Evolutionary conservation across 2,888 invertebrate genomes (phyloP).

Genomic region (Acrobasis repandana): DNA sequence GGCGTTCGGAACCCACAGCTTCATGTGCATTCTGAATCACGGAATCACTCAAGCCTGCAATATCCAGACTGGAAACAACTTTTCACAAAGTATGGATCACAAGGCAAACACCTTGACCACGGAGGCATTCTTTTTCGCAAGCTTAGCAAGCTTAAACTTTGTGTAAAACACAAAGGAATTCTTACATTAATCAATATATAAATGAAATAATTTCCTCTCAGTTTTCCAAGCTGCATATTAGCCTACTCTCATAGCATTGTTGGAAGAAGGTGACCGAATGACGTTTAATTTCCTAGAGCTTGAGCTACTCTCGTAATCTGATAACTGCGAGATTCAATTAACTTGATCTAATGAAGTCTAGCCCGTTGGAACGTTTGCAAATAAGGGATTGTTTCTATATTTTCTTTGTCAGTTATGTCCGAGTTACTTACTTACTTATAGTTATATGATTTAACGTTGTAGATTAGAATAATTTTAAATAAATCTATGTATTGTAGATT

Average conservation of each 20-base stretch:
- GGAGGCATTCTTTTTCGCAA: too few relatives aligned
- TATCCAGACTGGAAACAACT: too few relatives aligned
- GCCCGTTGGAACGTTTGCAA: slow-evolving; percentile 25
- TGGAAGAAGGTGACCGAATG: slow-evolving; percentile 71
- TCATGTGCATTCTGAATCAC: too few relatives aligned
- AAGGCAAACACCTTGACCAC: too few relatives aligned
- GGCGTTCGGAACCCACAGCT: too few relatives aligned
- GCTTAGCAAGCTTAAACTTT: too few relatives aligned
- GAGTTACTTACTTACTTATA: not conserved
- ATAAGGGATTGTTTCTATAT: slow-evolving; percentile 27
- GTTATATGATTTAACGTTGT: not conserved
- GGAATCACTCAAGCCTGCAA: too few relatives aligned
- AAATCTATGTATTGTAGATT: too few relatives aligned
- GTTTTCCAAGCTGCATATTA: not conserved
- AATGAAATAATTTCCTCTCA: not conserved
- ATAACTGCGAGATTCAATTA: slow-evolving; percentile 63
- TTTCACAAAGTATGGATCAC: too few relatives aligned
- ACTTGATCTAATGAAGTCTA: slow-evolving; percentile 44
- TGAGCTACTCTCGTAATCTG: slow-evolving; percentile 55
- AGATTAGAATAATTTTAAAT: too few relatives aligned
- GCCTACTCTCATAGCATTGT: slow-evolving; percentile 57
- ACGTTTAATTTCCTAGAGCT: slow-evolving; percentile 77
- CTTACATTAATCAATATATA: too few relatives aligned
- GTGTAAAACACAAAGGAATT: too few relatives aligned
- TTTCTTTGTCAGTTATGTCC: not conserved